phyloP scores from a whole-genome alignment of 1,140 invertebrate species.

The Drosophila bocki region DNA sequence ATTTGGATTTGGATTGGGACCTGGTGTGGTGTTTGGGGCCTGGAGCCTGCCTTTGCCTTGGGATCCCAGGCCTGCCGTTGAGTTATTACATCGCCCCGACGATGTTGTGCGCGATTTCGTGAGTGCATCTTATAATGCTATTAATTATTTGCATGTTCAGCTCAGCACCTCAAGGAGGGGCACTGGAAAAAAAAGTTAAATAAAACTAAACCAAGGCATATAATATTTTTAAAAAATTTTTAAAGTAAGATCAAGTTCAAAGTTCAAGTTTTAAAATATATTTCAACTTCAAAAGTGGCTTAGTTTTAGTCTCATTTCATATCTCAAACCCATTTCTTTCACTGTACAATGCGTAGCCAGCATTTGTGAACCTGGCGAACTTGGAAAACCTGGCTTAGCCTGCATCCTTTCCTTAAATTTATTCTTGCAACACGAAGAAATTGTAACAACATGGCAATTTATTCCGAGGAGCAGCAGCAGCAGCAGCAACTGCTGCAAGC shows the following conservation, averaged over 20 bases:
- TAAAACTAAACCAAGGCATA: no score
- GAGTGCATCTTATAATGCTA: slow-evolving; percentile 85
- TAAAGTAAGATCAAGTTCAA: not conserved
- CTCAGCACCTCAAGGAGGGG: slow-evolving; percentile 63
- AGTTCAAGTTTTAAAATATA: not conserved
- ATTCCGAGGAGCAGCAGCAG: slow-evolving; percentile 59
- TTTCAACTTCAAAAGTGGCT: fast-evolving
- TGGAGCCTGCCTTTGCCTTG: slow-evolving; percentile 2
- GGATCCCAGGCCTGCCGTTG: slow-evolving; percentile 46
- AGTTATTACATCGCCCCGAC: slow-evolving; percentile 77
- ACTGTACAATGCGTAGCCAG: slow-evolving; percentile 42
- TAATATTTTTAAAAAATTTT: no score
- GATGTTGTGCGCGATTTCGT: slow-evolving; percentile 83
- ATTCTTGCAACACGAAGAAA: slow-evolving; percentile 76
- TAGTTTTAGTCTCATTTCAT: not conserved
- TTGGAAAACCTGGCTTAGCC: slow-evolving; percentile 13
- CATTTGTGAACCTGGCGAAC: not conserved
- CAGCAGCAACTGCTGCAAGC: slow-evolving; percentile 33
- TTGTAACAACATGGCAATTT: slow-evolving; percentile 82
- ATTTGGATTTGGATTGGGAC: not conserved
- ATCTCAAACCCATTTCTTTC: not conserved
- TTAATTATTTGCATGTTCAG: slow-evolving; percentile 85
- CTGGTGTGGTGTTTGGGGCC: not conserved
- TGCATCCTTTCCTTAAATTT: slow-evolving; percentile 62
- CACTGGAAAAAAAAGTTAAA: not conserved